Percentiles rank a stretch among this genome's conserved stretches.
Evolutionary conservation across 2,797 vertebrate genomes (phyloP).

Genomic region (Buphagus erythrorhynchus): DNA sequence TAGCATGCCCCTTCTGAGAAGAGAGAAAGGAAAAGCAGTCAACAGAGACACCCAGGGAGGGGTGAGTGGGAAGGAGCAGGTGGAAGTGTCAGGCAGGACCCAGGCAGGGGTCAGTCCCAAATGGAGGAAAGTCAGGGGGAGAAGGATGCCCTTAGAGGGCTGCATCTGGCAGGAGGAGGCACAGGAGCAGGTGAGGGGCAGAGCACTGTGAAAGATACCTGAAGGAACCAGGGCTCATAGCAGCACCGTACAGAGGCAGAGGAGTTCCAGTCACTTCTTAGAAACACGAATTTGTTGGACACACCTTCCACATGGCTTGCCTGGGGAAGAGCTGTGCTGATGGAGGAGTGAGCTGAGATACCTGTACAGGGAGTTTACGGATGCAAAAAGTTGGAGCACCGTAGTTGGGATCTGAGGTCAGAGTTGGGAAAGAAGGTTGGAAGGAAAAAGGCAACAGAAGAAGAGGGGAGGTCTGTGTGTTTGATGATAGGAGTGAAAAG

Average conservation of each 20-base stretch:
- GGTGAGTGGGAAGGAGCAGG: not conserved
- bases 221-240: not conserved
- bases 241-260: not conserved
- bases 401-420: not conserved
- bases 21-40: not conserved
- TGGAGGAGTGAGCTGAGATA: not conserved
- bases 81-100: not conserved
- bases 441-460: not conserved
- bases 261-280: accelerated
- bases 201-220: not conserved
- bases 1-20: not conserved
- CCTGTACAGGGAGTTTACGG: not conserved
- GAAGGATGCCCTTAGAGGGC: not conserved
- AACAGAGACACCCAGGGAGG: not conserved
- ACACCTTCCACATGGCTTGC: accelerated
- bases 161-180: accelerated
- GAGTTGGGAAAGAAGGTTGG: not conserved
- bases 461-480: not conserved
- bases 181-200: not conserved
- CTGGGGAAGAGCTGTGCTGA: not conserved
- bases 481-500: not conserved
- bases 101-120: not conserved
- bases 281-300: not conserved
- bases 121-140: not conserved
- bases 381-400: not conserved